phyloP scores from a whole-genome alignment of 2,113 vertebrate genomes.

The Sclerurus mexicanus region DNA sequence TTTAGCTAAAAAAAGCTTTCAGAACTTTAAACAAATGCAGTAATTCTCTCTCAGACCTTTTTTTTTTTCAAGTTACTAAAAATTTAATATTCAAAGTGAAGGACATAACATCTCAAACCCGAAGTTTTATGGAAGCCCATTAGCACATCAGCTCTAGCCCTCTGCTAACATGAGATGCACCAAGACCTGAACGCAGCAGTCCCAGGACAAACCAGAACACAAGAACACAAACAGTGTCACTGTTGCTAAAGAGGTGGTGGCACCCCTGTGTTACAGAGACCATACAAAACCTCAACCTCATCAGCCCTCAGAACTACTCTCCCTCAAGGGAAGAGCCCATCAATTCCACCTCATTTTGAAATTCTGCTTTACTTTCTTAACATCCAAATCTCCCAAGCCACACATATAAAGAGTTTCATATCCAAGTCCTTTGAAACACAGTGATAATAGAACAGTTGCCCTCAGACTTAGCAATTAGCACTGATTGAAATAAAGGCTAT shows the following conservation, averaged over 20 bases:
- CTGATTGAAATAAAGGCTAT: neutral
- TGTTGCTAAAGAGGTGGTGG: neutral
- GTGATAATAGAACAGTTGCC: neutral
- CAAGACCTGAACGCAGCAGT: neutral
- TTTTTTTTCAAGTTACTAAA: constrained; percentile 16
- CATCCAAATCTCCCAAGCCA: neutral
- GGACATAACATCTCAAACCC: neutral
- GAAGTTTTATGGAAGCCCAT: neutral
- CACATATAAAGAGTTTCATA: neutral
- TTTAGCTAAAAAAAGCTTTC: constrained; percentile 66
- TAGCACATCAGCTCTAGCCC: neutral
- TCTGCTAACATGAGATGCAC: neutral
- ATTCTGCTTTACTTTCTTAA: neutral
- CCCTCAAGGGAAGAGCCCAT: neutral
- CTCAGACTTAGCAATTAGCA: neutral
- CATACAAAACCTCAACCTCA: neutral
- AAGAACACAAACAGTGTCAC: neutral
- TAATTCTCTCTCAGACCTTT: constrained; percentile 23
- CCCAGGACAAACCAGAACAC: neutral
- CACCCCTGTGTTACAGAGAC: neutral
- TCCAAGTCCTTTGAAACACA: neutral
- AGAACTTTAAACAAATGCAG: constrained; percentile 72
- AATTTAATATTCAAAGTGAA: constrained; percentile 43
- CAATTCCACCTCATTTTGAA: neutral
- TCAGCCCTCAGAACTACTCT: neutral